phyloP scores from a whole-genome alignment of 1,140 invertebrate species.

The Microplitis mediator region DNA sequence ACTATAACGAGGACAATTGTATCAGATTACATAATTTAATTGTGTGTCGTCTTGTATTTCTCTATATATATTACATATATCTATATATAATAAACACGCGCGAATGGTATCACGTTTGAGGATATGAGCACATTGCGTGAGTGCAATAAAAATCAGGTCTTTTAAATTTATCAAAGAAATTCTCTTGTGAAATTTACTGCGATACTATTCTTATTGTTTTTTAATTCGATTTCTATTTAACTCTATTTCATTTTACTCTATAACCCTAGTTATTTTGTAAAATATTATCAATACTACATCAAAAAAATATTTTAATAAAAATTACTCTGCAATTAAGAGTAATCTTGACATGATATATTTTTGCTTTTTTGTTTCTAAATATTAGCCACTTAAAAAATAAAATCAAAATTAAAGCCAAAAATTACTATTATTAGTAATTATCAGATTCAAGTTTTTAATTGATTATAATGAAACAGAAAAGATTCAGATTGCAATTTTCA shows the following conservation, averaged over 20 bases:
- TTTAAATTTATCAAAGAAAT: neutral
- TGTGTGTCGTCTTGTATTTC: conserved; percentile 5
- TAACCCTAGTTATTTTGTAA: no score
- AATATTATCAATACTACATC: neutral
- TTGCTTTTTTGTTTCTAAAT: no score
- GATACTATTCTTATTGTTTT: neutral
- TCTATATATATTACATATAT: neutral
- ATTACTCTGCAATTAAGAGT: no score
- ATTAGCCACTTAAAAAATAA: no score
- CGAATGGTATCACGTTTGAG: conserved; percentile 20
- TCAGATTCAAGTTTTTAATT: no score
- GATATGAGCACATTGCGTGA: conserved; percentile 21
- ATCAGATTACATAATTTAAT: conserved; percentile 27
- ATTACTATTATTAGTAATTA: no score
- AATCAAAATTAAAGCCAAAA: no score
- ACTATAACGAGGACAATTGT: neutral
- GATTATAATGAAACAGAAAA: no score
- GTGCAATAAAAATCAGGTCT: conserved; percentile 25
- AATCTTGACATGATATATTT: no score
- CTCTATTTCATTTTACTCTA: no score
- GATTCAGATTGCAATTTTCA: no score
- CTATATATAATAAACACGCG: conserved; percentile 6
- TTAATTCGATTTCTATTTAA: neutral
- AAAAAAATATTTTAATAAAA: neutral
- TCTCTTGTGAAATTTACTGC: neutral